These are phyloP conservation scores for Styela clava DNA, from an alignment of 23 tunicate genomes.

Conservation along the genomic window DNA sequence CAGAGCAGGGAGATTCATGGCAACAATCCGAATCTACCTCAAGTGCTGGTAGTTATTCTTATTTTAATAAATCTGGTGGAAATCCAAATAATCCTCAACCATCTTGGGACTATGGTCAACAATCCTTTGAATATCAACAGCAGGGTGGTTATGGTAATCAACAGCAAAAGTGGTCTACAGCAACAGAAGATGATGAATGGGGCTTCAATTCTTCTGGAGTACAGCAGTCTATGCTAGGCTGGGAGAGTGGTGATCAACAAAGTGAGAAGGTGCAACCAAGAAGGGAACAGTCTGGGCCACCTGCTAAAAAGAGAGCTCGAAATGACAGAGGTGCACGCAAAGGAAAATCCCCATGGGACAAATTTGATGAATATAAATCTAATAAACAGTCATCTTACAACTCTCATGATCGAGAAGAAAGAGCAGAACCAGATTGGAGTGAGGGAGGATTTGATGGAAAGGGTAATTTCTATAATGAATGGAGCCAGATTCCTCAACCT, in stretches of 20 bases:
- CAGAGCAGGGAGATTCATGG: not conserved
- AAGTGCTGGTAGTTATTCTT: constrained; percentile 18
- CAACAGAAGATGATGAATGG: not conserved
- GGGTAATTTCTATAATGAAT: not conserved
- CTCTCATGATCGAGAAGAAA: too few species aligned
- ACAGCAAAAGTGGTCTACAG: not conserved
- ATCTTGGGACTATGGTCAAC: constrained; percentile 2
- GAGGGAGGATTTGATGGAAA: not conserved
- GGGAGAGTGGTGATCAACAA: not conserved
- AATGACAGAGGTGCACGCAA: not conserved
- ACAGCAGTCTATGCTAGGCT: not conserved
- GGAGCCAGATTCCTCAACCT: not conserved
- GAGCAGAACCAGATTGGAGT: too few species aligned
- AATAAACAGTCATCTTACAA: not conserved
- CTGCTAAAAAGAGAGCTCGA: not conserved
- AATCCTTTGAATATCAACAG: not conserved
- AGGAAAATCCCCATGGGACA: not conserved
- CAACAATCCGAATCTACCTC: not conserved
- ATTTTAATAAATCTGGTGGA: not conserved
- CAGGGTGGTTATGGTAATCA: not conserved
- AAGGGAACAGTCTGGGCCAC: not conserved
- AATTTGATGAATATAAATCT: not conserved
- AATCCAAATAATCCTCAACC: not conserved
- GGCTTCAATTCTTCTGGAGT: not conserved
- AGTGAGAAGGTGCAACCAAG: not conserved